Evolutionary conservation across 2,797 vertebrate genomes (phyloP).

Genomic region (Distichodus sexfasciatus): DNA sequence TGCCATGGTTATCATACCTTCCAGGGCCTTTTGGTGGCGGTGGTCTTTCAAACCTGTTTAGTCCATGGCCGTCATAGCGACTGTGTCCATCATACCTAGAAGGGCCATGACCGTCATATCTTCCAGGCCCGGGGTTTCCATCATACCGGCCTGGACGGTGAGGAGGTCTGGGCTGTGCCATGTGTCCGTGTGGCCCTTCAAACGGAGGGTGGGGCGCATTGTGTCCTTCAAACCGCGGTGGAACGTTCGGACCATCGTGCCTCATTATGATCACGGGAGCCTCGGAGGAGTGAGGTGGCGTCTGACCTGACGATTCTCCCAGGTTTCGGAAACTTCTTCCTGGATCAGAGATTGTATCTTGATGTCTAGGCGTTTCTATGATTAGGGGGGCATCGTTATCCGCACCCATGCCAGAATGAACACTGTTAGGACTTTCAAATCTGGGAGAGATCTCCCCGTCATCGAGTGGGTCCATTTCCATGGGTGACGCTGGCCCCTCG

Average conservation of each 20-base stretch:
- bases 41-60: slow-evolving; percentile 78
- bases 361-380: slow-evolving; percentile 62
- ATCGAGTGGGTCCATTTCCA: slow-evolving; percentile 63
- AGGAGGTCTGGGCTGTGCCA: slow-evolving; percentile 42
- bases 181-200: slow-evolving; percentile 67
- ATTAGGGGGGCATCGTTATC: slow-evolving; percentile 44
- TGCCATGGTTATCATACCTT: slow-evolving; percentile 71
- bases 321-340: slow-evolving; percentile 48
- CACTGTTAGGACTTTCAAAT: slow-evolving; percentile 78
- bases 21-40: slow-evolving; percentile 69
- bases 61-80: slow-evolving; percentile 75
- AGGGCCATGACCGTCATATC: slow-evolving; percentile 67
- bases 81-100: slow-evolving; percentile 63
- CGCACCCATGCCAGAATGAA: slow-evolving; percentile 71
- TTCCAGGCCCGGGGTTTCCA: slow-evolving; percentile 62
- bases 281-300: slow-evolving; percentile 64
- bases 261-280: slow-evolving; percentile 55
- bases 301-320: slow-evolving; percentile 67
- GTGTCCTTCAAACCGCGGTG: slow-evolving; percentile 76
- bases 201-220: slow-evolving; percentile 69
- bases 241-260: slow-evolving; percentile 74
- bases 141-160: slow-evolving; percentile 71
- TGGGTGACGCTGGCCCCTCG: slow-evolving; percentile 72
- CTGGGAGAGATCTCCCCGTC: slow-evolving; percentile 66
- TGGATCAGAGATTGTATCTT: slow-evolving; percentile 68